Evolutionary conservation across 2,797 vertebrate genomes (phyloP), one percentile per base, ranked within the genome.

Genomic region (Argya squamiceps): DNA sequence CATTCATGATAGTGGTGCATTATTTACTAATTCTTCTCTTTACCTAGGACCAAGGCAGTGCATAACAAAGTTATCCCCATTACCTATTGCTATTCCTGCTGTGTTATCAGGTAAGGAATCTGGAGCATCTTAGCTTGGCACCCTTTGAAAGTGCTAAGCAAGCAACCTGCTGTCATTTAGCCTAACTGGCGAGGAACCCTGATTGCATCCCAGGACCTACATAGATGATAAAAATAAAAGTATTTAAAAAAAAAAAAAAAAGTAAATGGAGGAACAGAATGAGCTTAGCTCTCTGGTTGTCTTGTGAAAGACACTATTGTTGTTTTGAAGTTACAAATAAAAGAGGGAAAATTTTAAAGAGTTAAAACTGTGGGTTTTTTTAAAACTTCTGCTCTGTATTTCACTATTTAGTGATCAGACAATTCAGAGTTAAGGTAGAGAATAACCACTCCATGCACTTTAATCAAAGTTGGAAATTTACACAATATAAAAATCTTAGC

Each of bases 121-220:
- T 79, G 52, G 30, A 73, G 20, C 46, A 79, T 27, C 9, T 79
- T 67, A 67, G 29, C n/a, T 56, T 82, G 44, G 49, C 37, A 63
- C 9, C n/a, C 56, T 89, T 76, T 58, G 60, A 34, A 65, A 91
- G 50, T 30, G 52, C 39, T 68, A 88, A 91, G 47, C 49, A 94
- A 96, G 64, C 63, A 91, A 59, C 34, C 52, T 93, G 74, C 37
- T 89, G 67, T 79, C 49, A 80, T 77, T 91, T 68, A 93, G 49
- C 21, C 56, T 59, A 60, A 12, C 12, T 63, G 37, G 32, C 0
- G 0, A 90, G 63, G 20, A 95, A 50, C 10, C 3, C 20, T 62
- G 30, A 65, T 19, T 65, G 18, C 26, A 85, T 65, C 62, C 26
- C 44, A 94, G 55, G 32, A 79, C 37, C 82, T 92, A 41, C 30